Conservation (phyloP, 2,797 vertebrate genomes). For the Muraenolepis orangiensis region DNA sequence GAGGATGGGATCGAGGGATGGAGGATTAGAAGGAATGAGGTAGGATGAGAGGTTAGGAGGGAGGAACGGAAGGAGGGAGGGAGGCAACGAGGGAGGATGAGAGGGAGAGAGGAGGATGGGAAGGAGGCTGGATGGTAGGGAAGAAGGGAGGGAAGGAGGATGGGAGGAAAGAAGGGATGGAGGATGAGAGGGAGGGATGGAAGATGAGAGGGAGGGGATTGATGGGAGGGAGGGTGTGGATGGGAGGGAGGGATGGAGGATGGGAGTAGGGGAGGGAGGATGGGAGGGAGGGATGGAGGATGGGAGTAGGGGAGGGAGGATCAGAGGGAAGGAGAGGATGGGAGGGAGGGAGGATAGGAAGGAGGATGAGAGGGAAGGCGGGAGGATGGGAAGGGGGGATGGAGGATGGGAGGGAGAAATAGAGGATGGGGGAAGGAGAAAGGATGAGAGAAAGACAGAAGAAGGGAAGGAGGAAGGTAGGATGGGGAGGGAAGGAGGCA, state of each 20-base stretch:
- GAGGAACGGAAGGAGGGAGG: background rate
- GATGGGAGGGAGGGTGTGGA: background rate
- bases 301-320: background rate
- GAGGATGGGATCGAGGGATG: background rate
- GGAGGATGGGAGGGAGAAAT: background rate
- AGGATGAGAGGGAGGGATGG: background rate
- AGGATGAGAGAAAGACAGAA: background rate
- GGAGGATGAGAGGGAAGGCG: too few relatives aligned
- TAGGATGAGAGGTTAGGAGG: background rate
- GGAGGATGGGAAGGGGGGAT: background rate
- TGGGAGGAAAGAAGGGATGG: background rate
- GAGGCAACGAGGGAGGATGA: background rate
- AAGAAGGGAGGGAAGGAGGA: background rate
- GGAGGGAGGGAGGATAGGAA: background rate
- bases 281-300: background rate
- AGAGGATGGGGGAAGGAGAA: background rate
- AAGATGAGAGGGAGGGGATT: background rate
- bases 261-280: too few relatives aligned
- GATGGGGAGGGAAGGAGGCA: background rate
- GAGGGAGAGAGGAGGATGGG: background rate
- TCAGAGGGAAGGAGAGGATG: too few relatives aligned
- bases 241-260: background rate
- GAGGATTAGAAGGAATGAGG: background rate
- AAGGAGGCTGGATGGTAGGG: background rate
- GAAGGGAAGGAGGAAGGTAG: background rate